Evolutionary conservation across 2,113 vertebrate species (phyloP).

Genomic region (Rhinopomastus cyanomelas): DNA sequence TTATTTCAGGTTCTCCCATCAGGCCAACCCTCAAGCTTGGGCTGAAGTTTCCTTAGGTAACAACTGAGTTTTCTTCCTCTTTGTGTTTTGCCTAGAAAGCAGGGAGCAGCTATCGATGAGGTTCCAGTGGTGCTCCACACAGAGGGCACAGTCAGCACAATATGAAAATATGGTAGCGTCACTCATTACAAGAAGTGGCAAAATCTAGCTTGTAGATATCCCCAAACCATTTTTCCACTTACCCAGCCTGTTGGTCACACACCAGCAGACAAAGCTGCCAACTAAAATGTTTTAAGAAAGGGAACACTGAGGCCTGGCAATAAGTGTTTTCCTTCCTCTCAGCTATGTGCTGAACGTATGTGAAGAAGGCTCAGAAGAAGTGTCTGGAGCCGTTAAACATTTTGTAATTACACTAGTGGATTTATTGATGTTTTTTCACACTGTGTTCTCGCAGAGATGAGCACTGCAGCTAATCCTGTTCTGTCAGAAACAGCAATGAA

Average conservation of each 20-base stretch:
- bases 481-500: background rate
- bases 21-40: background rate
- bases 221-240: background rate
- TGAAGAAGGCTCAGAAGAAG: background rate
- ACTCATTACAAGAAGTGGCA: background rate
- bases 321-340: slow-evolving; percentile 4
- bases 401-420: background rate
- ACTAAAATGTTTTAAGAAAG: slow-evolving; percentile 23
- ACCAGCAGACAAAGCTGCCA: slow-evolving; percentile 43
- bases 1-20: background rate
- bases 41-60: background rate
- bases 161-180: background rate
- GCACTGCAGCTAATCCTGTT: background rate
- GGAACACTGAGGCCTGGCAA: slow-evolving; percentile 29
- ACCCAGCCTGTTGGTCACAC: background rate
- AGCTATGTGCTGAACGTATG: background rate
- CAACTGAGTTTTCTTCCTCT: background rate
- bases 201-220: slow-evolving; percentile 18
- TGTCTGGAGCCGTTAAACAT: background rate
- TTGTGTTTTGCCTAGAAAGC: background rate
- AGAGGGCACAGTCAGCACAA: background rate
- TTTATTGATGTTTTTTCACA: background rate
- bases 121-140: background rate
- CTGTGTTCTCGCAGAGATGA: background rate
- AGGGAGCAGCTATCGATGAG: background rate